phyloP scores from a whole-genome alignment of 2,888 invertebrate genomes.

The Cryptocephalus moraei region DNA sequence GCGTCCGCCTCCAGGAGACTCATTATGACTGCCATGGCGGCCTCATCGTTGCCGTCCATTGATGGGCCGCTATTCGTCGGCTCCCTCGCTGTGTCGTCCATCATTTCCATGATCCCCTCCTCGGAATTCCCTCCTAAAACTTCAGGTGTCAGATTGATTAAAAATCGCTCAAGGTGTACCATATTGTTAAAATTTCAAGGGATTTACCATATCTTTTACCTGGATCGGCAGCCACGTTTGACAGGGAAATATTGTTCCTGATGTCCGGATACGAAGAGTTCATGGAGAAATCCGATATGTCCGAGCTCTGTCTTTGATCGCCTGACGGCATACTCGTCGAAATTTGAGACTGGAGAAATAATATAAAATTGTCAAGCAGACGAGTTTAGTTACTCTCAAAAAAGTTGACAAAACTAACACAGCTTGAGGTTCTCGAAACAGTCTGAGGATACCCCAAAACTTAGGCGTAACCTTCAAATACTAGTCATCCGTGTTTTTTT shows the following conservation, averaged over 20 bases:
- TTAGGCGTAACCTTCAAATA: no score
- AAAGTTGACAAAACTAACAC: no score
- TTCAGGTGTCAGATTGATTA: conserved; percentile 3
- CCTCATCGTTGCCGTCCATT: conserved; percentile 74
- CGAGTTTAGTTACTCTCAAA: no score
- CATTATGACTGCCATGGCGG: conserved; percentile 89
- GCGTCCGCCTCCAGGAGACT: conserved; percentile 82
- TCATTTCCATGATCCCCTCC: conserved; percentile 50
- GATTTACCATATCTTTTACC: conserved; percentile 25
- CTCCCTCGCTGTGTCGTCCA: conserved; percentile 42
- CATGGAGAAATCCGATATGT: conserved; percentile 21
- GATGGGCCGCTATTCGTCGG: conserved; percentile 37
- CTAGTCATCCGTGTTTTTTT: no score
- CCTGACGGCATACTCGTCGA: conserved; percentile 36
- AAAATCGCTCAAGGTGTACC: background rate
- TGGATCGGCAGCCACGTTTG: conserved; percentile 41
- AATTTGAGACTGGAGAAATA: conserved; percentile 32
- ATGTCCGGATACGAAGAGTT: conserved; percentile 25
- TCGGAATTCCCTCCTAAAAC: conserved; percentile 31
- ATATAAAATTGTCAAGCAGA: background rate
- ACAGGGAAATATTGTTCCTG: conserved; percentile 41
- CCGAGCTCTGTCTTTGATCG: conserved; percentile 13
- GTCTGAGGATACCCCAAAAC: no score
- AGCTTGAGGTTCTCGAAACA: no score
- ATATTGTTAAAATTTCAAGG: background rate